A percentile compares a stretch with the other conserved stretches of the same genome.
phyloP scores from a whole-genome alignment of 2,113 vertebrate genomes.

The Silurus meridionalis region DNA sequence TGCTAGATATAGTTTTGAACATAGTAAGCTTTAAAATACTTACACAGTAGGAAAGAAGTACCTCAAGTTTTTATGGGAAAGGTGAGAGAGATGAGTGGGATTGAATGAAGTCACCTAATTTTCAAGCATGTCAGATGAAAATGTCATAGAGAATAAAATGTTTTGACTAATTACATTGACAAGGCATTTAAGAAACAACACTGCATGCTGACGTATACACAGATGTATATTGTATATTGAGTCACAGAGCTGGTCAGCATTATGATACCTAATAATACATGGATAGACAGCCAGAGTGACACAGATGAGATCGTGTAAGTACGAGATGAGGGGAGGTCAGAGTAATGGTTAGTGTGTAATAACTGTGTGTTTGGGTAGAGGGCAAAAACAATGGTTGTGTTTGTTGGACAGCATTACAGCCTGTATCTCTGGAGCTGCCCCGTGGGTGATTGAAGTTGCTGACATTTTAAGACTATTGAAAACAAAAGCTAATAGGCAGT shows the following conservation, averaged over 20 bases:
- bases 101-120: not conserved
- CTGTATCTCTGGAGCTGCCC: slow-evolving; percentile 65
- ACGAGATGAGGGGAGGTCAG: slow-evolving; percentile 22
- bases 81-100: not conserved
- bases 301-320: not conserved
- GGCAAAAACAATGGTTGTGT: slow-evolving; percentile 25
- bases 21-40: not conserved
- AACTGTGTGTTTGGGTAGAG: slow-evolving; percentile 26
- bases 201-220: not conserved
- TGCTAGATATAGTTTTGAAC: not conserved
- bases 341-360: not conserved
- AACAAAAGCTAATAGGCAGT: slow-evolving; percentile 88
- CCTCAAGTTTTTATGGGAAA: not conserved
- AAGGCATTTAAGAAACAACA: slow-evolving; percentile 19
- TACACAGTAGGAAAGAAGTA: not conserved
- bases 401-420: slow-evolving; percentile 57
- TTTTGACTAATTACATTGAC: not conserved
- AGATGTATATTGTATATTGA: not conserved
- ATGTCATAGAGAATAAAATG: not conserved
- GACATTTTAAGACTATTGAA: slow-evolving; percentile 93
- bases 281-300: not conserved
- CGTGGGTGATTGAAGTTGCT: slow-evolving; percentile 92
- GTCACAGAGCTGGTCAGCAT: slow-evolving; percentile 2
- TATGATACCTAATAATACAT: not conserved
- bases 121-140: not conserved